phyloP scores from a whole-genome alignment of 2,113 vertebrate genomes.

The Pipa parva region DNA sequence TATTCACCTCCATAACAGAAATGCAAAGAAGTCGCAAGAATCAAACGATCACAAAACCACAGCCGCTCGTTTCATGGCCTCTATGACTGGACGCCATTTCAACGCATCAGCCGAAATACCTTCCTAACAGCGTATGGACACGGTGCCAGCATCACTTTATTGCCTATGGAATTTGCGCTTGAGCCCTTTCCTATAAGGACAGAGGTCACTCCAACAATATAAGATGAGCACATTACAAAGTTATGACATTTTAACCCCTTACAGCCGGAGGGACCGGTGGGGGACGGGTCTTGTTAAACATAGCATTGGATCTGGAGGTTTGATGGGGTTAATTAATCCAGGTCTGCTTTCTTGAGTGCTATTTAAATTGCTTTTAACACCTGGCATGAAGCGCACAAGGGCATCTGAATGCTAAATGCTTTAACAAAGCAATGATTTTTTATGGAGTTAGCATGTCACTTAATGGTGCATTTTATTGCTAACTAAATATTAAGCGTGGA shows the following conservation, averaged over 20 bases:
- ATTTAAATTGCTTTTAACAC: background rate
- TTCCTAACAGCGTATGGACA: background rate
- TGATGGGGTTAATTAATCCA: constrained; percentile 8
- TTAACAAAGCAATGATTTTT: constrained; percentile 34
- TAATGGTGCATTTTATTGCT: constrained; percentile 41
- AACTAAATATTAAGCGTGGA: constrained; percentile 40
- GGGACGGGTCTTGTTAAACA: background rate
- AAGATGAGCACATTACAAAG: background rate
- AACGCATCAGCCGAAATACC: background rate
- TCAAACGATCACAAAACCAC: too few relatives aligned
- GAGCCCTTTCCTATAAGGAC: background rate
- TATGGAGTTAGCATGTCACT: constrained; percentile 39
- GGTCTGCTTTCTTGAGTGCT: too few relatives aligned
- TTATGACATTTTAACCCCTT: background rate
- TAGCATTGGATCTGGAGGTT: background rate
- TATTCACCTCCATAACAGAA: too few relatives aligned
- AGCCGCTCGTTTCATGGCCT: background rate
- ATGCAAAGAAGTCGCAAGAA: too few relatives aligned
- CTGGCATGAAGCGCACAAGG: constrained; percentile 8
- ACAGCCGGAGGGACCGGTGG: background rate
- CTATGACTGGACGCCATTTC: background rate
- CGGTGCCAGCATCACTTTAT: background rate
- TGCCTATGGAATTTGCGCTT: background rate
- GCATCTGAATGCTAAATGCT: constrained; percentile 32
- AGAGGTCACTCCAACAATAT: background rate